phyloP scores from a whole-genome alignment of 2,888 invertebrate species.

The Hermaeophaga mercurialis region DNA sequence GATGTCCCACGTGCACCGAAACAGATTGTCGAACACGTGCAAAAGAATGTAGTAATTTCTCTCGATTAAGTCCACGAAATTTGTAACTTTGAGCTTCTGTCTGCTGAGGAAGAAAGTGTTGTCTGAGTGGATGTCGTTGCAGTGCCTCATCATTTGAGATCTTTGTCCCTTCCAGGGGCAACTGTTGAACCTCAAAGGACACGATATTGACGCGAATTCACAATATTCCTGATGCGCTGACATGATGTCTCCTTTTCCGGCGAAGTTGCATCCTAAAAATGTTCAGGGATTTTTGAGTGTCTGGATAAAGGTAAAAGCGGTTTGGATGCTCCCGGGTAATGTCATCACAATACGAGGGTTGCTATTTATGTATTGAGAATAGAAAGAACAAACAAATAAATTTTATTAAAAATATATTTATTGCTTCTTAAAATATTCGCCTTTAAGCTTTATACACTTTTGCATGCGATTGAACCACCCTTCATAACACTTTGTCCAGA shows the following conservation, averaged over 20 bases:
- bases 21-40: conserved; percentile 35
- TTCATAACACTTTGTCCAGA: too few relatives aligned
- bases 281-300: background rate
- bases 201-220: conserved; percentile 29
- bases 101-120: conserved; percentile 33
- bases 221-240: conserved; percentile 38
- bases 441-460: too few relatives aligned
- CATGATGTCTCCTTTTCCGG: conserved; percentile 34
- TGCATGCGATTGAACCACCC: too few relatives aligned
- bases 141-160: conserved; percentile 35
- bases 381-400: too few relatives aligned
- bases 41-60: conserved; percentile 33
- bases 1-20: conserved; percentile 41
- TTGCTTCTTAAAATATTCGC: too few relatives aligned
- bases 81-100: conserved; percentile 35
- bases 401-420: too few relatives aligned
- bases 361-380: too few relatives aligned
- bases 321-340: too few relatives aligned
- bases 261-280: conserved; percentile 34
- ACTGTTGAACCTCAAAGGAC: conserved; percentile 35
- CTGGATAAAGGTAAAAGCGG: too few relatives aligned
- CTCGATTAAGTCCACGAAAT: conserved; percentile 23
- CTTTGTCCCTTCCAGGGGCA: conserved; percentile 38
- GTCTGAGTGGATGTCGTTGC: conserved; percentile 35
- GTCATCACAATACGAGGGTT: too few relatives aligned